Evolutionary conservation across 2,113 vertebrate genomes (phyloP).

Genomic region (Seriola aureovittata): DNA sequence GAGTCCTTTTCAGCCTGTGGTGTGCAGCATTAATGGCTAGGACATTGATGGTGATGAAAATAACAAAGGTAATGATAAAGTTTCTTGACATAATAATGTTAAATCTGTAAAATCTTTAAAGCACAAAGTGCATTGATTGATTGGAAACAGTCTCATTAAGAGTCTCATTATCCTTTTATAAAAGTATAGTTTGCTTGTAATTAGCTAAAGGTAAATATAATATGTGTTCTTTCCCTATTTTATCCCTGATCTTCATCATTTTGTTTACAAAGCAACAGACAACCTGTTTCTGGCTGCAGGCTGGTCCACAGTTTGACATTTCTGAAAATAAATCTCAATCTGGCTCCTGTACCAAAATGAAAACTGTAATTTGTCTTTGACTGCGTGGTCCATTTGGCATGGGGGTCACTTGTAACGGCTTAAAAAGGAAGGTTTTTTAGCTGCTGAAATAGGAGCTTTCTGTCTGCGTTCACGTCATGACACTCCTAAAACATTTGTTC

Average conservation of each 20-base stretch:
- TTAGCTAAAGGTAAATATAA: not conserved
- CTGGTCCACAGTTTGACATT: not conserved
- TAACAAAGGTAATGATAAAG: not conserved
- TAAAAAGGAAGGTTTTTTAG: not conserved
- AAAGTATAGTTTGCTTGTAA: not conserved
- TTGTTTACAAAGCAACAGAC: too few species aligned
- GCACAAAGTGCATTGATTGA: not conserved
- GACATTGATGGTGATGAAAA: not conserved
- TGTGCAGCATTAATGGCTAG: conserved; percentile 10
- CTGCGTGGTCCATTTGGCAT: not conserved
- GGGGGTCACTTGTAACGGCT: not conserved
- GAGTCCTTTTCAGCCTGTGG: not conserved
- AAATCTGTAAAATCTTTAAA: not conserved
- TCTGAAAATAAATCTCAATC: conserved; percentile 6
- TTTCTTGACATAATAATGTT: not conserved
- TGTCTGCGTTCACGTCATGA: not conserved
- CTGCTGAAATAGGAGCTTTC: not conserved
- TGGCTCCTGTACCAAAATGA: not conserved
- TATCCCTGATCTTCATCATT: too few species aligned
- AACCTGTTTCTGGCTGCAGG: not conserved
- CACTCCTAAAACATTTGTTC: too few species aligned
- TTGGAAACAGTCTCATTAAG: too few species aligned
- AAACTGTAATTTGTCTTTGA: not conserved
- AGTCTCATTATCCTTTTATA: too few species aligned
- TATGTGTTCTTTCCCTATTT: too few species aligned